phyloP scores from a whole-genome alignment of 2,888 invertebrate species.

The Arrhopalites spinosus region DNA sequence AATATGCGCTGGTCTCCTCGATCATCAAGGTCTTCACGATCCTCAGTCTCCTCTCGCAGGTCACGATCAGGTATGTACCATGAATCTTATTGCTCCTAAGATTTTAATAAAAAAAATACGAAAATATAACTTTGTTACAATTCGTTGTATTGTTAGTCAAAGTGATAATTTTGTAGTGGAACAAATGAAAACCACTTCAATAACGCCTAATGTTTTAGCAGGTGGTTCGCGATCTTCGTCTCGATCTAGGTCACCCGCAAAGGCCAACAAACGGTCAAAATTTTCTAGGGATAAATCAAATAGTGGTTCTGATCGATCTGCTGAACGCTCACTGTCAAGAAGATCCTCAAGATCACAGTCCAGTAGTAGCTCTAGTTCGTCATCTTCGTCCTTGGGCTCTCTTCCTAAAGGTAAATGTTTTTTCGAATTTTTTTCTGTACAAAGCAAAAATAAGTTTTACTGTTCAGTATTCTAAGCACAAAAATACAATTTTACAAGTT shows the following conservation, averaged over 20 bases:
- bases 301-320: conserved; percentile 35
- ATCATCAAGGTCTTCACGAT: conserved; percentile 35
- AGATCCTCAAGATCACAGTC: conserved; percentile 35
- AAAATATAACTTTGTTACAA: no score
- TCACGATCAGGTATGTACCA: no score
- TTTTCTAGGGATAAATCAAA: conserved; percentile 42
- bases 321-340: conserved; percentile 36
- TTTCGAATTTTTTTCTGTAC: not conserved
- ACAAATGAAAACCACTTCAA: no score
- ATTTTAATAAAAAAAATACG: no score
- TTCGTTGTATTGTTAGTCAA: no score
- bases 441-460: no score
- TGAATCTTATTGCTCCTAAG: no score
- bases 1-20: conserved; percentile 1
- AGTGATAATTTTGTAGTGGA: no score
- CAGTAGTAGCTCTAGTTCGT: conserved; percentile 30
- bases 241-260: conserved; percentile 32
- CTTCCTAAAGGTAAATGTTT: conserved; percentile 29
- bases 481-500: no score
- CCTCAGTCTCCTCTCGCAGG: conserved; percentile 57
- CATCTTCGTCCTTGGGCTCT: conserved; percentile 38
- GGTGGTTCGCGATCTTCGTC: conserved; percentile 57
- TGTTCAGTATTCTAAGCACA: no score
- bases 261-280: conserved; percentile 36
- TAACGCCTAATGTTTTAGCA: no score